Evolutionary conservation across 2,888 invertebrate species (phyloP), one percentile per base, ranked within the genome.

Genomic region (Cryptophagus acutangulus): DNA sequence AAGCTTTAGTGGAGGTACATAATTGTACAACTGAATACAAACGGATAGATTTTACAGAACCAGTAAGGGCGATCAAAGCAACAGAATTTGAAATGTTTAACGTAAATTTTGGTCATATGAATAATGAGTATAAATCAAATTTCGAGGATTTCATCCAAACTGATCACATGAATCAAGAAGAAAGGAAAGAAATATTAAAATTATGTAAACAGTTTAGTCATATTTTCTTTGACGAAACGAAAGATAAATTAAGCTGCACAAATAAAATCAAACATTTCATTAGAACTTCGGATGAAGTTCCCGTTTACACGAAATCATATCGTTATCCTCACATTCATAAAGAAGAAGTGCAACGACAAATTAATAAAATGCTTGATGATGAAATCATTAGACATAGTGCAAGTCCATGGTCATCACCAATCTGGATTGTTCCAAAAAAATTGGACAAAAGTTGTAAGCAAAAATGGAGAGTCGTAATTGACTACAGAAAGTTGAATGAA

Each of bases 101-200:
- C n/a, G n/a, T n/a, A n/a, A n/a, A n/a, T n/a, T n/a, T n/a, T n/a
- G n/a, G n/a, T n/a, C 26, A 6, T n/a, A 13, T 13, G n/a, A n/a
- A n/a, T n/a, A 26, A 26, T 26, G 3, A 3, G 10, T n/a, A 6
- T 26, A n/a, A n/a, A n/a, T 13, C 12, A n/a, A 26, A 26, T 6
- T 26, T 26, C 5, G n/a, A 5, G 6, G 20, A 43, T 44, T 10
- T 45, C 48, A 40, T 40, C 57, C 8, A 29, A 5, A 17, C 24
- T 8, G 29, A 37, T 28, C 37, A 37, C 17, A 15, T 28, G 29
- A 37, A 37, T 8, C 2, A 9, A 2, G n/a, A n/a, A n/a, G 37
- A 37, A 28, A 15, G 24, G 10, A 10, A 14, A 28, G 25, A n/a
- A n/a, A n/a, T n/a, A n/a, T n/a, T n/a, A n/a, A n/a, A n/a, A 14